These are phyloP conservation scores for cattle (Bos taurus) DNA, from an alignment of 2,113 vertebrate species.

Conservation along the genomic window ARS-UCD2.0 NC_037331.1:60011501-60012000, in stretches of 20 bases:
- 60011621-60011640: background rate
- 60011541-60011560: background rate
- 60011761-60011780: background rate
- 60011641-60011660: background rate
- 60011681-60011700: background rate
- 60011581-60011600: background rate
- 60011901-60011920: background rate
- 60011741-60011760: accelerated
- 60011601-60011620: background rate
- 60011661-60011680: background rate
- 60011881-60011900: background rate
- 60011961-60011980: background rate
- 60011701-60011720: background rate
- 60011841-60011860: background rate
- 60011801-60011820: background rate
- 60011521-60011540: background rate
- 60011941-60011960: background rate
- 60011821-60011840: background rate
- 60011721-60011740: background rate
- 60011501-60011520: background rate
- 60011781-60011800: background rate
- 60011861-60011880: background rate
- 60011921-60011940: background rate
- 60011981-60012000: background rate
- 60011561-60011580: background rate